These are phyloP conservation scores for Elephas maximus DNA, from an alignment of 2,113 vertebrate genomes.

Conservation along the genomic window DNA sequence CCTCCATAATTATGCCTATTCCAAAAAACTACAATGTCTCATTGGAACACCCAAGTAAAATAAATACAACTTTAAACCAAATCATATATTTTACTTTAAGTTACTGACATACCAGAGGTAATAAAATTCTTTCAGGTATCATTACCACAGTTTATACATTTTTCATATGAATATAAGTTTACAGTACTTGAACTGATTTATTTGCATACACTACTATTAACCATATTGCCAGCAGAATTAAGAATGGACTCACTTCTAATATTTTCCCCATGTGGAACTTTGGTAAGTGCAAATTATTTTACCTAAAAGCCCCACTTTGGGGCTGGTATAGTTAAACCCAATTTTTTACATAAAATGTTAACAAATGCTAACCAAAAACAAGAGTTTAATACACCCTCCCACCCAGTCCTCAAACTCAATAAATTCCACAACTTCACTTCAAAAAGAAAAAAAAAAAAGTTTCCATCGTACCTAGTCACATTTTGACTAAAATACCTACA, in stretches of 20 bases:
- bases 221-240: conserved; percentile 36
- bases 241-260: conserved; percentile 44
- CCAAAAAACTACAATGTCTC: background rate
- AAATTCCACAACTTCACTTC: conserved; percentile 41
- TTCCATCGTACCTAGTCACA: background rate
- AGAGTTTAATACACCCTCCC: conserved; percentile 4
- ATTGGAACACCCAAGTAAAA: conserved; percentile 24
- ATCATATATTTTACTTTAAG: background rate
- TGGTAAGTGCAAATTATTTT: conserved; percentile 35
- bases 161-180: background rate
- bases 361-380: background rate
- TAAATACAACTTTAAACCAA: conserved; percentile 6
- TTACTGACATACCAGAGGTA: conserved; percentile 3
- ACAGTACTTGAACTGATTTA: background rate
- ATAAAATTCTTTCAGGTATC: background rate
- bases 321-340: background rate
- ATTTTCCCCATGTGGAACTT: background rate
- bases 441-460: background rate
- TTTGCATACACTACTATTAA: background rate
- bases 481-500: conserved; percentile 30
- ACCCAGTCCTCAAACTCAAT: conserved; percentile 40
- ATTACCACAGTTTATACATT: background rate
- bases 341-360: conserved; percentile 38
- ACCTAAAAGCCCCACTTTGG: conserved; percentile 39
- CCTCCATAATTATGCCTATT: background rate